Conservation (phyloP, 2,888 invertebrate genomes). For the Monopis laevigella region DNA sequence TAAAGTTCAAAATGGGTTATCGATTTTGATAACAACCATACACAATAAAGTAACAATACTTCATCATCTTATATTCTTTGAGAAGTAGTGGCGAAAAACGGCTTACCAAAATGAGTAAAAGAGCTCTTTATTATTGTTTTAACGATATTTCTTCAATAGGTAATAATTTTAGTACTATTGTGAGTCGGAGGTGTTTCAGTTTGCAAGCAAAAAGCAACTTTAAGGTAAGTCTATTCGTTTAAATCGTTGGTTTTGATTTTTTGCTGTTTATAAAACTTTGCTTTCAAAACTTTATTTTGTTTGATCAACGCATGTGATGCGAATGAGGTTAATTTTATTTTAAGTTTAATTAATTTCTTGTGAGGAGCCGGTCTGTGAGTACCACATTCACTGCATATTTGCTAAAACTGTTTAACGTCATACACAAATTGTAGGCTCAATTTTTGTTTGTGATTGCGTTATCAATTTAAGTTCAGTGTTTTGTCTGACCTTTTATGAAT, state of each 20-base stretch:
- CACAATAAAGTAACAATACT: constrained; percentile 25
- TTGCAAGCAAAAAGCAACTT: constrained; percentile 36
- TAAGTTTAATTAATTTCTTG: not conserved
- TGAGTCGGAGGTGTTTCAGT: constrained; percentile 18
- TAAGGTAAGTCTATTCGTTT: constrained; percentile 48
- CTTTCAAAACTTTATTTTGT: too few relatives aligned
- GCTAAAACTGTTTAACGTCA: not conserved
- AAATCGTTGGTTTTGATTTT: too few relatives aligned
- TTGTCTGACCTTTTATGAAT: constrained; percentile 21
- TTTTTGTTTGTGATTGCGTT: constrained; percentile 49
- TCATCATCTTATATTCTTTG: constrained; percentile 19
- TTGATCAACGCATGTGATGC: not conserved
- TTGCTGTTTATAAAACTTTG: too few relatives aligned
- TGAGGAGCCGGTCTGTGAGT: too few relatives aligned
- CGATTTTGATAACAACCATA: constrained; percentile 39
- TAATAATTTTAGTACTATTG: not conserved
- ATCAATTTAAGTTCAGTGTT: constrained; percentile 31
- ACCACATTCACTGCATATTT: not conserved
- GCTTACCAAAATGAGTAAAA: constrained; percentile 33
- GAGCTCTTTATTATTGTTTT: constrained; percentile 6
- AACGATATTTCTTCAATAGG: constrained; percentile 1
- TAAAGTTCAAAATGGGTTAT: constrained; percentile 61
- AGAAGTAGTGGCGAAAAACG: constrained; percentile 1
- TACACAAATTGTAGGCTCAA: constrained; percentile 23
- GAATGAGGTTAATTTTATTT: not conserved